Percentiles rank a stretch among this genome's conserved stretches.
These are phyloP conservation scores for Phaenicophaeus curvirostris DNA, from an alignment of 2,797 vertebrate species.

Conservation along the genomic window DNA sequence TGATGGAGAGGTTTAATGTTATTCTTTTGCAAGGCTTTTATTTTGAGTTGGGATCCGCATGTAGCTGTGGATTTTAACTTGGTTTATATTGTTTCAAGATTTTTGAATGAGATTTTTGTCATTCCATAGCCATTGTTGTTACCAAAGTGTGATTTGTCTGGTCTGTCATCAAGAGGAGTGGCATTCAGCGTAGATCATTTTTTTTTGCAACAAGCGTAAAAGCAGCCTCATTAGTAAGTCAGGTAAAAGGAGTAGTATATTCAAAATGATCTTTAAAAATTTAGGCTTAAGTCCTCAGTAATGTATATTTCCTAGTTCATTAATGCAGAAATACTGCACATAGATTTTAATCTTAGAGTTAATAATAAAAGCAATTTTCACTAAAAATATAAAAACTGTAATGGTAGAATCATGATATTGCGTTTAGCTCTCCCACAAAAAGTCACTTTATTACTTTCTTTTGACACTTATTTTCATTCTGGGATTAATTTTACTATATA, in stretches of 20 bases:
- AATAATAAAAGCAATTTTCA: constrained; percentile 90
- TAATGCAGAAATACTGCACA: constrained; percentile 84
- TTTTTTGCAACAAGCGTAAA: constrained; percentile 67
- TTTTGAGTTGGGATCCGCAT: not conserved
- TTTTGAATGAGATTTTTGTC: constrained; percentile 25
- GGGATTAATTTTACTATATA: constrained; percentile 99
- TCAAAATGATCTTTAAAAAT: constrained; percentile 83
- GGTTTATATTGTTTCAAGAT: not conserved
- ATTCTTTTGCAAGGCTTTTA: not conserved
- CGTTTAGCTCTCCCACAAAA: constrained; percentile 87
- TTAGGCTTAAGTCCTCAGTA: constrained; percentile 81
- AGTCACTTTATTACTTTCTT: constrained; percentile 90
- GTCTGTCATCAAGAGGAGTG: constrained; percentile 44
- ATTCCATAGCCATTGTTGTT: not conserved
- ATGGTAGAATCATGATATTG: constrained; percentile 87
- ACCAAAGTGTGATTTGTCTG: constrained; percentile 41
- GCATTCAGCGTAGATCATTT: constrained; percentile 43
- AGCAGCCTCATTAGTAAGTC: constrained; percentile 77
- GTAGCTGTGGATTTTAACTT: not conserved
- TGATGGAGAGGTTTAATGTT: not conserved
- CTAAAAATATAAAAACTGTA: constrained; percentile 88
- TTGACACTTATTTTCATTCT: constrained; percentile 96
- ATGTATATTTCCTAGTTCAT: constrained; percentile 84
- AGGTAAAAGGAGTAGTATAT: constrained; percentile 76
- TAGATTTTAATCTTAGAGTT: constrained; percentile 86